Evolutionary conservation across 2,888 invertebrate genomes (phyloP).

Genomic region (Halictus quadricinctus): DNA sequence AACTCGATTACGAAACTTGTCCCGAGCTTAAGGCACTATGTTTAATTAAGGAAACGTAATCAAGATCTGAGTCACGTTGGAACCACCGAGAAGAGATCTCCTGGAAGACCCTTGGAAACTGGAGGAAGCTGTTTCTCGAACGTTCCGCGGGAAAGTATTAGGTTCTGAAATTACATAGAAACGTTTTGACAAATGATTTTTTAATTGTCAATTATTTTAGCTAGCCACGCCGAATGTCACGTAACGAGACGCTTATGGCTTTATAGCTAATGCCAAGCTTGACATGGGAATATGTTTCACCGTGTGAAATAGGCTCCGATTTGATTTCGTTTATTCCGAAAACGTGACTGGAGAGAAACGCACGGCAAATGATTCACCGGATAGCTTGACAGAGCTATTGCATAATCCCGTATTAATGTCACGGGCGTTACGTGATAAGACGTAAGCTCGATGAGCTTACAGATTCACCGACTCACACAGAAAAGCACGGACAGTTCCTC

Average conservation of each 20-base stretch:
- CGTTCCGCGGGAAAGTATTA: neutral
- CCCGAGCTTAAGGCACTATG: neutral
- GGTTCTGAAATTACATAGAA: no score
- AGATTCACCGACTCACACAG: slow-evolving; percentile 6
- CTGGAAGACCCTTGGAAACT: neutral
- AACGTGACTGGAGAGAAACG: slow-evolving; percentile 13
- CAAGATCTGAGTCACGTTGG: neutral
- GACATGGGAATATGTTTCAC: neutral
- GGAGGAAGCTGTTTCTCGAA: neutral
- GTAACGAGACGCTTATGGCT: neutral
- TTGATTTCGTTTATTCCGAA: neutral
- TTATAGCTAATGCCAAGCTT: neutral
- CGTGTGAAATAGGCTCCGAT: neutral
- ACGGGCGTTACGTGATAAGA: slow-evolving; percentile 30
- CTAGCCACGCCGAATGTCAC: neutral
- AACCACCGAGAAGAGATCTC: neutral
- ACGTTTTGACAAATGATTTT: no score
- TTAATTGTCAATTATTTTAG: no score
- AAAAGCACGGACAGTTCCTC: neutral
- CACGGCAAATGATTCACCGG: neutral
- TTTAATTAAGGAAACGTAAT: neutral
- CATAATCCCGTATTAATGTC: slow-evolving; percentile 30
- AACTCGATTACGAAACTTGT: neutral
- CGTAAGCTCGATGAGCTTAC: slow-evolving; percentile 1
- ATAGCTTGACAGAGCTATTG: neutral